Evolutionary conservation across 2,113 vertebrate genomes (phyloP), one percentile per base, ranked within the genome.

Genomic region (Callithrix jacchus): DNA sequence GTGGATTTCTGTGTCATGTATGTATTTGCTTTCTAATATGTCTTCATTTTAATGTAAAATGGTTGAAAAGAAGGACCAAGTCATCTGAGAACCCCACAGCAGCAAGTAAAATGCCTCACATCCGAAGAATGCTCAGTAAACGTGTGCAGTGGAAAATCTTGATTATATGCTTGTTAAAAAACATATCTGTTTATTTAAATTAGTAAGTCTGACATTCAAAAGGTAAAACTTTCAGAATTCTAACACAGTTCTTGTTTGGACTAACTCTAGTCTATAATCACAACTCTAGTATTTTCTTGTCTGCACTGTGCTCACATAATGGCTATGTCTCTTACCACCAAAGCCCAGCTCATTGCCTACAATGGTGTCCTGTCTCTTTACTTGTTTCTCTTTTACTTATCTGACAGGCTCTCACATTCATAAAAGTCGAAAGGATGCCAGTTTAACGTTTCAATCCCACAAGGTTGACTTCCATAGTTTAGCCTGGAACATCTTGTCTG

Each of bases 401-500:
- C 35, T 42, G 52, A 61, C 1, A 25, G 47, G 45, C 77, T 42
- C 76, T 87, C n/a, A 49, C 64, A 32, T 21, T 18, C 94, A 56
- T 91, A 87, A 90, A 85, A 97, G 91, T 90, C 0, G 0, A 47
- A 91, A 52, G 71, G 30, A 97, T 98, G 97, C 76, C 76, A 96
- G 58, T 90, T 92, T 93, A 56, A 96, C 76, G 40, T 85, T 77
- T 97, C 93, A 87, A 32, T 92, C 21, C 86, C 89, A 54, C 2
- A 9, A 93, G 93, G 37, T 92, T 82, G n/a, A 86, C 79, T 97
- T 86, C 71, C 91, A 7, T 71, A 92, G 47, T n/a, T 86, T 95
- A 87, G 61, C 64, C 91, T 96, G 93, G 95, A 92, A 97, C 94
- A 98, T 97, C 95, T 64, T 98, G 87, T 97, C 89, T 97, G 66